A percentile compares a stretch with the other conserved stretches of the same genome.
These are phyloP conservation scores for Lypha dubia DNA, from an alignment of 2,888 invertebrate species.

Conservation along the genomic window DNA sequence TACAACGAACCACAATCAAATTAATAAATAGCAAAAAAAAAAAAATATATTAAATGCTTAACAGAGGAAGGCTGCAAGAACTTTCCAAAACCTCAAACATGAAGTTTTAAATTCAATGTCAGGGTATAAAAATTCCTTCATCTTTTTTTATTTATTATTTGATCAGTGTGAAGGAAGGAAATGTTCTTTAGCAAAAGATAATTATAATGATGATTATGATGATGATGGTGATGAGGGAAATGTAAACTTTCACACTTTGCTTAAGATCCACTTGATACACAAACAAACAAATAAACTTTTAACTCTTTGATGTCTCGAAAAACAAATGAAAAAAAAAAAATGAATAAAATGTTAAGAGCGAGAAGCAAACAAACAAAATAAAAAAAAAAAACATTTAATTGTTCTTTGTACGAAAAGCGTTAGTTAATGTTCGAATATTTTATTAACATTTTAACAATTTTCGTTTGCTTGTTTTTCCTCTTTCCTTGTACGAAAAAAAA, in stretches of 20 bases:
- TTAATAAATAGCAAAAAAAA: conserved; percentile 19
- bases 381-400: conserved; percentile 56
- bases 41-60: not conserved
- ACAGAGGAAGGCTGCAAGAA: not conserved
- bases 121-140: not conserved
- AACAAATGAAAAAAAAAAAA: conserved; percentile 14
- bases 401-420: conserved; percentile 28
- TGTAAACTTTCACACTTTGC: conserved; percentile 56
- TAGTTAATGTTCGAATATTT: conserved; percentile 48
- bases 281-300: conserved; percentile 40
- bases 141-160: not conserved
- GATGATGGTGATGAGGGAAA: conserved; percentile 6
- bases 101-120: conserved; percentile 22
- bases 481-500: conserved; percentile 1
- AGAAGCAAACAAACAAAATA: not conserved
- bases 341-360: too few species aligned
- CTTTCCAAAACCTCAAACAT: conserved; percentile 2
- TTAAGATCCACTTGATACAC: conserved; percentile 9
- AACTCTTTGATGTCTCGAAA: conserved; percentile 59
- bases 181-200: not conserved
- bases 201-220: not conserved
- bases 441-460: conserved; percentile 69
- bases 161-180: not conserved
- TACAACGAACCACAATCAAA: conserved; percentile 46
- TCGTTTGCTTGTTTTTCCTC: conserved; percentile 8